Evolutionary conservation across 2,797 vertebrate species (phyloP).

Genomic region (Mus minutoides): DNA sequence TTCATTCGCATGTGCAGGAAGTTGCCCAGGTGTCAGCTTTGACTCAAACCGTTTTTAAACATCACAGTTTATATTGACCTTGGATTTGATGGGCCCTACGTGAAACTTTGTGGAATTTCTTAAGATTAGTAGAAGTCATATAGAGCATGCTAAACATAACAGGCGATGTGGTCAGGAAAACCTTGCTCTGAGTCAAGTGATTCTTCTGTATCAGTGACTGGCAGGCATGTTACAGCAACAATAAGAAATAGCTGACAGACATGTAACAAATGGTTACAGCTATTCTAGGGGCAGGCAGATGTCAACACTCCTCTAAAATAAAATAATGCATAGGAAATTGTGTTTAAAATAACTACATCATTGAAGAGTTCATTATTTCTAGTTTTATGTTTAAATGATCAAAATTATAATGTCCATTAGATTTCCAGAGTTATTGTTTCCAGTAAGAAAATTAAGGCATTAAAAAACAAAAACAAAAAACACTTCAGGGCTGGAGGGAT

Average conservation of each 20-base stretch:
- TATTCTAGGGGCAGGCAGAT: rapidly evolving
- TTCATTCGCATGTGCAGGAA: no score
- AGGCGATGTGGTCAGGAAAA: background rate
- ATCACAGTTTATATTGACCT: no score
- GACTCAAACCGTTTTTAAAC: no score
- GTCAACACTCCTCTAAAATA: background rate
- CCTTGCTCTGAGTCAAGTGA: background rate
- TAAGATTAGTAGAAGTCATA: background rate
- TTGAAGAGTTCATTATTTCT: background rate
- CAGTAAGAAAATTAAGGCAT: background rate
- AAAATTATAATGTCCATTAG: background rate
- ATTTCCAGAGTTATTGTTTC: background rate
- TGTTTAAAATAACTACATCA: background rate
- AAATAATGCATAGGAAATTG: background rate
- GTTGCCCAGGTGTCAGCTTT: no score
- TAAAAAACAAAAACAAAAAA: background rate
- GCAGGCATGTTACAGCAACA: background rate
- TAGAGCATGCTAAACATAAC: no score
- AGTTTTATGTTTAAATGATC: background rate
- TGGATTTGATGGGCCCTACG: no score
- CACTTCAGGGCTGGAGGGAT: no score
- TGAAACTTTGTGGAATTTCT: background rate
- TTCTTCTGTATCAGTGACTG: background rate
- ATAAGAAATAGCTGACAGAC: background rate
- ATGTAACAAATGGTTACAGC: background rate